Evolutionary conservation across 1,140 invertebrate genomes (phyloP), one percentile per base, ranked within the genome.

Genomic region (Drosophila athabasca): DNA sequence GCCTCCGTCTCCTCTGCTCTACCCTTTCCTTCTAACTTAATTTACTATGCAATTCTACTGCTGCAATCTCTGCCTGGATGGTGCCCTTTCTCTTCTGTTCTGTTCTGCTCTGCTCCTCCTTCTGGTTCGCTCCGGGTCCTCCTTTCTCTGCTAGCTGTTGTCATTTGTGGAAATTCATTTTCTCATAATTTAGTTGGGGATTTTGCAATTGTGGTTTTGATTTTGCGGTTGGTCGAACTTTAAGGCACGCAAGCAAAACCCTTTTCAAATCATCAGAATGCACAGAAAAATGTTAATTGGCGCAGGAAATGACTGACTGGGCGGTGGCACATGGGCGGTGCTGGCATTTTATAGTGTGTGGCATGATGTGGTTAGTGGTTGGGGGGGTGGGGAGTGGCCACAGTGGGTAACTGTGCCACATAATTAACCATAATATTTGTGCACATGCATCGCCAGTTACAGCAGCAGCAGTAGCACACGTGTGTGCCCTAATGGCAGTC

Each of bases 111-210:
- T 35, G 26, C 50, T 13, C 26, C 24, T 48, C 35, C 48, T 44
- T 19, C 39, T 41, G 29, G 24, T 22, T 44, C 26, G 44, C 31
- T 58, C 17, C 17, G 24, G 3, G 24, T 26, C 24, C 39, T 39
- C 46, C 26, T 9, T 9, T 62, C 22, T 22, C 29, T 49, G 26
- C 17, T 55, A 53, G 29, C 53, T 67, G 62, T 72, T 77, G 82
- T 75, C 52, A 76, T 67, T 73, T 87, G 73, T 62, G 61, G 64
- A 82, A 87, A 85, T 85, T 85, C 87, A 85, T 85, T 88, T 87
- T 79, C 78, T 87, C 66, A 85, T 85, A 85, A 85, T 85, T 85
- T 78, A 85, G 82, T 87, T 85, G 78, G 66, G 82, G 58, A 74
- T 74, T 87, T 85, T 80, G 72, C 83, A 80, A 82, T 88, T 85